Base-by-base conservation (phyloP, 2,113 vertebrate genomes). In the Saccopteryx leptura region DNA sequence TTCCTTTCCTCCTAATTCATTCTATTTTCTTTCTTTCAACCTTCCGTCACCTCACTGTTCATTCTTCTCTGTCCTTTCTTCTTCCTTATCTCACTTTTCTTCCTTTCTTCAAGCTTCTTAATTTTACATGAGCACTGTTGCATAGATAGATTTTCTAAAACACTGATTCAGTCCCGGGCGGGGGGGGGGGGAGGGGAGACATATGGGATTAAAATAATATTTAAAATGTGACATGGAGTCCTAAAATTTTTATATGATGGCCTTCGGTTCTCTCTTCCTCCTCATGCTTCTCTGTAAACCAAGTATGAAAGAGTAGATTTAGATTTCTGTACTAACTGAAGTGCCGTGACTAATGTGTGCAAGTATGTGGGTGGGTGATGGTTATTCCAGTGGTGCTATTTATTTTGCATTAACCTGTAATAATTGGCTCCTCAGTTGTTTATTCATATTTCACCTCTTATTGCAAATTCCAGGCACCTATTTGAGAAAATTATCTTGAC, bases 401-500 rank as follows among this genome's bases (percentile, higher is more conserved):
- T 95, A 71, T 87, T 92, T 84, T 84, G 9, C 14, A 50, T 88
- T 88, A 96, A 84, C 56, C 10, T 85, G 63, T 72, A 84, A 71
- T 86, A 88, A 92, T 39, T 68, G n/a, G n/a, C 15, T 39, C 31
- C n/a, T 88, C 6, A 18, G 13, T 61, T 95, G 50, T 92, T 90
- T 88, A 94, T 91, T 88, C 69, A 39, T 39, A 39, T 94, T 91
- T 92, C 17, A 66, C 72, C 26, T 48, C 21, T 95, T 90, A 48
- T 63, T 93, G 65, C 15, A 92, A 95, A 95, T 84, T 96, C 66
- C 65, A 87, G 90, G 78, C 71, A 96, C 58, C 12, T 76, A 50
- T 71, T 94, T 93, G 56, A 50, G 56, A 97, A 95, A 94, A 90
- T 58, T 76, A 68, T 95, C 75, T 96, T 86, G 60, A 93, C 65